Conservation (phyloP, 1,140 invertebrate species). For the Drosophila sp. region DNA sequence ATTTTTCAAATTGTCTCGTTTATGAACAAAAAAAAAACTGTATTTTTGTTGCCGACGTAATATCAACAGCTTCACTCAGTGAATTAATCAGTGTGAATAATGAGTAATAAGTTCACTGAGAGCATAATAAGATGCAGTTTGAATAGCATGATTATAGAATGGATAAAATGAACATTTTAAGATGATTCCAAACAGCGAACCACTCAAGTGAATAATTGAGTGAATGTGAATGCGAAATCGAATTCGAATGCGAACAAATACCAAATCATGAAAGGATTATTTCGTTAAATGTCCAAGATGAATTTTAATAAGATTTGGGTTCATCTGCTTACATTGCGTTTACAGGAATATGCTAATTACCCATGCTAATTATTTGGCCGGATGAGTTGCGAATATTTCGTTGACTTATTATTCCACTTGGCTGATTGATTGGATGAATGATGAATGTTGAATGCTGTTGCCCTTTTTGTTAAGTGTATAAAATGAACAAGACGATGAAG, state of each 20-base stretch:
- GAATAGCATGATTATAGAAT: neutral
- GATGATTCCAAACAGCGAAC: neutral
- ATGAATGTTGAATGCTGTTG: slow-evolving; percentile 5
- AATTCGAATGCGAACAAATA: neutral
- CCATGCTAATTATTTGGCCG: slow-evolving; percentile 39
- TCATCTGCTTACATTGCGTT: neutral
- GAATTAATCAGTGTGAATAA: slow-evolving; percentile 3
- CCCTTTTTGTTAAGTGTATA: slow-evolving; percentile 39
- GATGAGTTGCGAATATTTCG: slow-evolving; percentile 24
- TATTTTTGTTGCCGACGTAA: too few relatives aligned
- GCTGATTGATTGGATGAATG: slow-evolving; percentile 12
- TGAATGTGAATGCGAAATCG: slow-evolving; percentile 2
- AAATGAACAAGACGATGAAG: slow-evolving; percentile 9
- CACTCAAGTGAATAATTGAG: slow-evolving; percentile 27
- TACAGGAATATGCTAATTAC: slow-evolving; percentile 37
- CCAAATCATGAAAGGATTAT: slow-evolving; percentile 4
- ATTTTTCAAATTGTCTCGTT: too few relatives aligned
- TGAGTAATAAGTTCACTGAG: slow-evolving; percentile 5
- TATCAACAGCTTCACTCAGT: neutral
- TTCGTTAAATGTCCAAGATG: neutral
- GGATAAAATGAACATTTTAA: neutral
- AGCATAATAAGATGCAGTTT: slow-evolving; percentile 4
- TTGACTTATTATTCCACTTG: slow-evolving; percentile 44
- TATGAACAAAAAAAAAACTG: too few relatives aligned
- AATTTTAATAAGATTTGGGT: slow-evolving; percentile 6